phyloP scores from a whole-genome alignment of 2,113 vertebrate species.

The Labrus mixtus region DNA sequence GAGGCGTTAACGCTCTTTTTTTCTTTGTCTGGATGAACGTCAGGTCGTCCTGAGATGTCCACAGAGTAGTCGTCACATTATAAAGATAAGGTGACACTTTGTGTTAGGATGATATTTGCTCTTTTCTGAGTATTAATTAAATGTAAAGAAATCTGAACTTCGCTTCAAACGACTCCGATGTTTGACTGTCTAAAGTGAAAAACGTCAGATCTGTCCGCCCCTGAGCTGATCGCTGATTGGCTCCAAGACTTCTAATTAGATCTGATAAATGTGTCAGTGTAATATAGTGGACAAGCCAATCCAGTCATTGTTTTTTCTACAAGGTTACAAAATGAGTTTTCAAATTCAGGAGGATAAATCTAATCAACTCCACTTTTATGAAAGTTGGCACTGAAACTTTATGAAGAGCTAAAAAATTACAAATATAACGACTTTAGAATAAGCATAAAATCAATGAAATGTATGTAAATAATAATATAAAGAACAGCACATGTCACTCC shows the following conservation, averaged over 20 bases:
- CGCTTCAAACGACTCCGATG: not conserved
- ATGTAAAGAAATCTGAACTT: not conserved
- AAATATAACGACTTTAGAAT: too few species aligned
- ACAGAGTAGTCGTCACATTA: not conserved
- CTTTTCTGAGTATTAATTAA: not conserved
- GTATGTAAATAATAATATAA: too few species aligned
- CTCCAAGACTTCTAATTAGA: constrained; percentile 18
- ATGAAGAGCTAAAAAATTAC: too few species aligned
- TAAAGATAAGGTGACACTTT: not conserved
- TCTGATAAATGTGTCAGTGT: constrained; percentile 32
- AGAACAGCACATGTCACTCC: too few species aligned
- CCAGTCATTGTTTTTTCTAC: constrained; percentile 18
- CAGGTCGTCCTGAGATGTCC: not conserved
- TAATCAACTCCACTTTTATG: not conserved
- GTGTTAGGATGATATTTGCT: not conserved
- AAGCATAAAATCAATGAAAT: too few species aligned
- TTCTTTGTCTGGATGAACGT: too few species aligned
- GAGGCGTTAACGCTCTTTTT: too few species aligned
- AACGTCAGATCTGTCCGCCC: constrained; percentile 9
- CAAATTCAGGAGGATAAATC: constrained; percentile 15
- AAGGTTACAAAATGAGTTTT: constrained; percentile 3
- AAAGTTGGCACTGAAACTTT: not conserved
- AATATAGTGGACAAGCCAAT: constrained; percentile 39
- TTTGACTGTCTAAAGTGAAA: constrained; percentile 1
- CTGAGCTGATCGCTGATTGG: constrained; percentile 13